Evolutionary conservation across 2,888 invertebrate species (phyloP).

Genomic region (Aspidiotus rigidus): DNA sequence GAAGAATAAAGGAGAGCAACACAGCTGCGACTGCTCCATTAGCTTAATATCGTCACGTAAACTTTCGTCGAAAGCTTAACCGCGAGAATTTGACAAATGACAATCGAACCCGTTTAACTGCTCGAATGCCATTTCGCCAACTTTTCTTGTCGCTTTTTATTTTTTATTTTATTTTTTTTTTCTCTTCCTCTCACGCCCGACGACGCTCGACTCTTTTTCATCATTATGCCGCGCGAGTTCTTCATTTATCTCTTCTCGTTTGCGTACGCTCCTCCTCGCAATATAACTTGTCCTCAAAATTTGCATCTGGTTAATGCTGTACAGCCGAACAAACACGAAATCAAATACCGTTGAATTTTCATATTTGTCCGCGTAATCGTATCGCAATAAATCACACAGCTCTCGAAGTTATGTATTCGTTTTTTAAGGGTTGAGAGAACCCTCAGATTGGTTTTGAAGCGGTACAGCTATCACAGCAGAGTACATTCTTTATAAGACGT

Average conservation of each 20-base stretch:
- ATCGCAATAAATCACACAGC: too few relatives aligned
- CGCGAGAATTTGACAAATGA: constrained; percentile 34
- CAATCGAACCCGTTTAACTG: constrained; percentile 34
- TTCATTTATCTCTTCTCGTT: constrained; percentile 23
- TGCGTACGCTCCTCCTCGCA: not conserved
- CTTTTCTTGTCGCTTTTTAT: constrained; percentile 5
- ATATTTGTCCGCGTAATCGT: too few relatives aligned
- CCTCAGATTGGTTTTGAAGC: too few relatives aligned
- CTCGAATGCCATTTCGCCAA: constrained; percentile 27
- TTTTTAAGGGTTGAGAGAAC: too few relatives aligned
- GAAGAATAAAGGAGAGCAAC: constrained; percentile 29
- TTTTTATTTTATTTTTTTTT: not conserved
- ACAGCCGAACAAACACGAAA: too few relatives aligned
- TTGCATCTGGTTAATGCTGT: too few relatives aligned
- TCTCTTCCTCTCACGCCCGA: too few relatives aligned
- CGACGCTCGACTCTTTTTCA: not conserved
- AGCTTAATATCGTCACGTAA: constrained; percentile 34
- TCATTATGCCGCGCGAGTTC: constrained; percentile 29
- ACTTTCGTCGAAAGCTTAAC: constrained; percentile 32
- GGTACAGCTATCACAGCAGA: too few relatives aligned
- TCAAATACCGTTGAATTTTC: too few relatives aligned
- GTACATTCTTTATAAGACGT: too few relatives aligned
- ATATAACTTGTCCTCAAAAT: too few relatives aligned
- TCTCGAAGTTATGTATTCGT: too few relatives aligned
- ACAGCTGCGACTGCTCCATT: constrained; percentile 33